Evolutionary conservation across 2,797 vertebrate genomes (phyloP), one percentile per base, ranked within the genome.

Genomic region (Mastacembelus armatus): DNA sequence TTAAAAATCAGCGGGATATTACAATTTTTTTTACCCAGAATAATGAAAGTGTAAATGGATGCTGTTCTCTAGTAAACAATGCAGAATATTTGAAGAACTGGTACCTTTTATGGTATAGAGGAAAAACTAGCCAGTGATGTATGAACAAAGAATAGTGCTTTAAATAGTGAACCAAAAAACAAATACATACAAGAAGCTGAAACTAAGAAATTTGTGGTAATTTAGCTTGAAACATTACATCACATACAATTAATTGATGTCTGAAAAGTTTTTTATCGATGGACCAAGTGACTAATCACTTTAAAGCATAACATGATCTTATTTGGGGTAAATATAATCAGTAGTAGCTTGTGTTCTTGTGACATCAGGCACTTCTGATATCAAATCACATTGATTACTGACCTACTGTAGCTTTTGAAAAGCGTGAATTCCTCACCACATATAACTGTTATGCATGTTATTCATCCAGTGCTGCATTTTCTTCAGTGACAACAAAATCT

Each of bases 61-160:
- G 14, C 50, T 42, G 38, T 78, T 55, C 50, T 39, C 18, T 33
- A 2, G 29, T 60, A 39, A 71, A 54, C 19, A n/a, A n/a, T n/a
- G n/a, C n/a, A n/a, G n/a, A n/a, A n/a, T n/a, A n/a, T n/a, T n/a
- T n/a, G n/a, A n/a, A n/a, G n/a, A n/a, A n/a, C n/a, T n/a, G n/a
- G n/a, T n/a, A n/a, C n/a, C n/a, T n/a, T n/a, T 27, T 2, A 16
- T 3, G 0, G 8, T 36, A 2, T 42, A 21, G n/a, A 22, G 18
- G 18, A n/a, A n/a, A 32, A 30, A 32, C 10, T 18, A 0, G 10
- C 0, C 7, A 36, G 4, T 16, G 1, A 16, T 39, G n/a, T 47
- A 15, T 54, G n/a, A n/a, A n/a, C n/a, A 1, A 10, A 11, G 2
- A 51, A 15, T 7, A 24, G 11, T 1, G 32, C 10, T 27, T 2